Evolutionary conservation across 2,797 vertebrate species (phyloP), one percentile per base, ranked within the genome.

Genomic region (Anabas testudineus): DNA sequence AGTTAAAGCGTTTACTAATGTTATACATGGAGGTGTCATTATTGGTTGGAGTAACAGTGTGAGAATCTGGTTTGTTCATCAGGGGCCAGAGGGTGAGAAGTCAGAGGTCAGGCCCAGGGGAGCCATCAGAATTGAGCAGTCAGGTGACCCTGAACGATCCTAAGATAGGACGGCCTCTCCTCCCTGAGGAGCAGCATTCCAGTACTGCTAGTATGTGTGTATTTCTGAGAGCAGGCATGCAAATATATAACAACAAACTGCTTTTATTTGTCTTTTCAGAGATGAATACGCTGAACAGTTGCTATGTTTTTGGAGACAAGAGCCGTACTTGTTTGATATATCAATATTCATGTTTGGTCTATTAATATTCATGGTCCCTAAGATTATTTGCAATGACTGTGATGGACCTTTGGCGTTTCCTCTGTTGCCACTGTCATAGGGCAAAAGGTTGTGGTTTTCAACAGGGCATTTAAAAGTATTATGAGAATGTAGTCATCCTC

Each of bases 51-150:
- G 61, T 43, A 26, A 68, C 57, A 43, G 48, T 79, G 81, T 83
- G 85, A 83, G 84, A 88, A 84, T 91, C 91, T 91, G 91, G 77
- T 89, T 87, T 85, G 81, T 89, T 84, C 89, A 90, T 91, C 84
- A 89, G 83, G 69, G 83, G 81, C 58, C 58, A 15, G 24, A 30
- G 82, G 79, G 85, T 81, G 59, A 87, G 53, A 78, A 87, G 86
- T 83, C 36, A 70, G 52, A 67, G 79, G 77, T 88, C 87, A 76
- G 81, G 57, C 90, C 85, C 88, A 72, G 85, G 88, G 90, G 90
- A 91, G 59, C 82, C 73, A 66, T 92, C 84, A 78, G 46, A 67
- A 10, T 5, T 52, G 80, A 92, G 80, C 88, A 22, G 80, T 86
- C 79, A 85, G 87, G 72, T 89, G 89, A 91, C 89, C 90, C 90